phyloP scores from a whole-genome alignment of 2,113 vertebrate genomes.

The Talpa occidentalis region DNA sequence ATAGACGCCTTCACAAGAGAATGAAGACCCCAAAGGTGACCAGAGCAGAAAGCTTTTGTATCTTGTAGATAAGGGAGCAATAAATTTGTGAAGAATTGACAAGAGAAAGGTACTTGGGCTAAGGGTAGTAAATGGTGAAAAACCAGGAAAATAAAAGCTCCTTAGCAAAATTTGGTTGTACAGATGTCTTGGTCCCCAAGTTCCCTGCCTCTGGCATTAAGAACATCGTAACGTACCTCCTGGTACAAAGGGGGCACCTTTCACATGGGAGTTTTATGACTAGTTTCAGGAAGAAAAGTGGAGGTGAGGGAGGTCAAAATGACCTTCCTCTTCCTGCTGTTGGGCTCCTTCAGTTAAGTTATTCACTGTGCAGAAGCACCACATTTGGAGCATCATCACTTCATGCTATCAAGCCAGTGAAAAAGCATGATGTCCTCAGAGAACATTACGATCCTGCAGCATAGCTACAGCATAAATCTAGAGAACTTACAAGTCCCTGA shows the following conservation, averaged over 20 bases:
- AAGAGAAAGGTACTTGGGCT: not conserved
- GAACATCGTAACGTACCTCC: not conserved
- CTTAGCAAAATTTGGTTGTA: not conserved
- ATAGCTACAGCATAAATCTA: not conserved
- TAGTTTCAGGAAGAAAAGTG: not conserved
- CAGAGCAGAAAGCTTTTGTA: not conserved
- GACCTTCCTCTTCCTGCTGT: not conserved
- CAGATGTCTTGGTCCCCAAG: not conserved
- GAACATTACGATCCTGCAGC: not conserved
- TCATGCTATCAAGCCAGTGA: not conserved
- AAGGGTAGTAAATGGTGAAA: not conserved
- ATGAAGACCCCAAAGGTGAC: not conserved
- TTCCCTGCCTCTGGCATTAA: too few species aligned
- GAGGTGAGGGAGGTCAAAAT: not conserved
- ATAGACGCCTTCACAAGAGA: not conserved
- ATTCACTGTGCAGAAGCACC: not conserved
- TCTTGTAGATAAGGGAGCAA: not conserved
- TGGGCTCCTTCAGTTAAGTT: not conserved
- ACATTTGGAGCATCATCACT: not conserved
- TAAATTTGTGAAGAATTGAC: not conserved
- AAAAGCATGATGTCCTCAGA: not conserved
- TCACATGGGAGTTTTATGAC: not conserved
- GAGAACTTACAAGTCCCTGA: not conserved
- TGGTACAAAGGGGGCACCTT: not conserved
- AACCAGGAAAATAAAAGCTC: not conserved